Evolutionary conservation across 35 echinoderm and acorn worm genomes (phyloP).

Genomic region (Lytechinus variegatus): DNA sequence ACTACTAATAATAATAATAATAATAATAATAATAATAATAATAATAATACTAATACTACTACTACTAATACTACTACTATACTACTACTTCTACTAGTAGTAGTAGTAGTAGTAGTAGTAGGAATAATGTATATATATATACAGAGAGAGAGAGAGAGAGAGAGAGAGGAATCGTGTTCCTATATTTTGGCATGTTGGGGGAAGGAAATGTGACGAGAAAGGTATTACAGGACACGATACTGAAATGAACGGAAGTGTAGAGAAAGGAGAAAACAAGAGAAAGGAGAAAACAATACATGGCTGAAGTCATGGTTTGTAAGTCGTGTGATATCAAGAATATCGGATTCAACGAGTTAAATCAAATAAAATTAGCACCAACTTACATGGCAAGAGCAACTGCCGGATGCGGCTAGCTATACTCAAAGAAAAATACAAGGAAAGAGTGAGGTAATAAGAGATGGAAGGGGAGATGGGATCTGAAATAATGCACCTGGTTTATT

Average conservation of each 20-base stretch:
- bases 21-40: too few species aligned
- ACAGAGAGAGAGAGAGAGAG: too few species aligned
- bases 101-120: too few species aligned
- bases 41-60: too few species aligned
- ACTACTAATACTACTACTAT: too few species aligned
- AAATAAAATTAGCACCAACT: not conserved
- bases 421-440: not conserved
- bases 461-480: not conserved
- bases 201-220: too few species aligned
- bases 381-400: not conserved
- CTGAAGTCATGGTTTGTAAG: not conserved
- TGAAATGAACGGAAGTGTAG: not conserved
- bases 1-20: too few species aligned
- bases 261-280: not conserved
- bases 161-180: too few species aligned
- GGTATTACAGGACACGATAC: too few species aligned
- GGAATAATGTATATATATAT: too few species aligned
- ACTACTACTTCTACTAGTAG: too few species aligned
- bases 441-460: not conserved
- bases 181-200: too few species aligned
- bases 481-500: not conserved
- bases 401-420: not conserved
- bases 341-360: constrained; percentile 1
- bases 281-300: not conserved
- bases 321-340: not conserved